A percentile compares a stretch with the other conserved stretches of the same genome.
These are phyloP conservation scores for Alcedo quadribrachys DNA, from an alignment of 2,797 vertebrate genomes.

Conservation along the genomic window DNA sequence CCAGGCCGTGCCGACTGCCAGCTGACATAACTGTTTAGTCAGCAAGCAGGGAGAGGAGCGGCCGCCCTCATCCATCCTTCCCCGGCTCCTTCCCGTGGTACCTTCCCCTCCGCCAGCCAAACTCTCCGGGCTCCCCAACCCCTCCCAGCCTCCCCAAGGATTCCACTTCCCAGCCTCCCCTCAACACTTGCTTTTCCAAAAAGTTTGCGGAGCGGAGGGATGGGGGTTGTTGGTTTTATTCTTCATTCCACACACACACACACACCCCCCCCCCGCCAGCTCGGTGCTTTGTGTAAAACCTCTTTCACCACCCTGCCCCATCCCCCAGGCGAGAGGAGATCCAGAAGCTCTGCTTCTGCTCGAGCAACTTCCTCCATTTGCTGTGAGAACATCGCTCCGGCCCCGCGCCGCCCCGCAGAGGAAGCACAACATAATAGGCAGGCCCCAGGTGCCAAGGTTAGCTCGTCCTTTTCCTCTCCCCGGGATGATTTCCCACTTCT, in stretches of 20 bases:
- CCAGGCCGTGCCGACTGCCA: conserved; percentile 78
- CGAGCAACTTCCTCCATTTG: conserved; percentile 88
- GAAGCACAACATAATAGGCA: conserved; percentile 67
- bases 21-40: conserved; percentile 88
- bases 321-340: conserved; percentile 24
- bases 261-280: too few species aligned
- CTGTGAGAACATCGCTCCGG: conserved; percentile 64
- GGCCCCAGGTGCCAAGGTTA: conserved; percentile 71
- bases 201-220: background rate
- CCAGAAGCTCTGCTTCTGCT: conserved; percentile 56
- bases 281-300: background rate
- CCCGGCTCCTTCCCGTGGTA: background rate
- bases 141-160: background rate
- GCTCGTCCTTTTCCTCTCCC: conserved; percentile 61
- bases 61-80: conserved; percentile 49
- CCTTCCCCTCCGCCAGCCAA: background rate
- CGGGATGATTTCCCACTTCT: conserved; percentile 38
- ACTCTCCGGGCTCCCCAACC: background rate
- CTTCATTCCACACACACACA: background rate
- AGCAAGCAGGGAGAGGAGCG: conserved; percentile 73
- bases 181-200: background rate
- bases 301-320: conserved; percentile 34
- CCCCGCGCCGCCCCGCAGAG: conserved; percentile 80
- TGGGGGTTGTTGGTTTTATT: too few species aligned
- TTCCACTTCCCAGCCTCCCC: background rate